These are phyloP conservation scores for human (Homo sapiens) DNA, from an alignment of 2,113 vertebrate genomes.

Conservation along the genomic window DNA sequence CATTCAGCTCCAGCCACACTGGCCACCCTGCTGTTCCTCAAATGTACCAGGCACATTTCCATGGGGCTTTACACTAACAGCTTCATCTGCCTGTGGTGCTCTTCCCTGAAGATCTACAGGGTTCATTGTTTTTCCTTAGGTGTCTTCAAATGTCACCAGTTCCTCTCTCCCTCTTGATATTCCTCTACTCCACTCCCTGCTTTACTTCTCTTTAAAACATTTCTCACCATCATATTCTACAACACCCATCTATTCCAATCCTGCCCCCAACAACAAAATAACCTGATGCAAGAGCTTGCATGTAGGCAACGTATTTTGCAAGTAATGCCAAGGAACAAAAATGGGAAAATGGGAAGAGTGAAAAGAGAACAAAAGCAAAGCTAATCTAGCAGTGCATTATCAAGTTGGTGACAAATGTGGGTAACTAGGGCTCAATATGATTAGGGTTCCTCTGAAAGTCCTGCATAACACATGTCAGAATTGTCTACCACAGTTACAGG, in stretches of 20 bases:
- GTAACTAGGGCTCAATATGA: not conserved
- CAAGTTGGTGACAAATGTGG: not conserved
- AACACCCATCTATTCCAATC: not conserved
- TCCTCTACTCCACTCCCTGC: not conserved
- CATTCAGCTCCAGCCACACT: not conserved
- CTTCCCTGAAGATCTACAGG: not conserved
- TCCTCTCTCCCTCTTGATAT: not conserved
- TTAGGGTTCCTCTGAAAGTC: not conserved
- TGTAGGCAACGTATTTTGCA: not conserved
- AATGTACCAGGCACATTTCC: not conserved
- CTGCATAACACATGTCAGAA: not conserved
- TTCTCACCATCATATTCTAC: not conserved
- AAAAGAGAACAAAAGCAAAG: not conserved
- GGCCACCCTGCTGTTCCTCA: not conserved
- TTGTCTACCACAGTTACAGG: not conserved
- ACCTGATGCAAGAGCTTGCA: not conserved
- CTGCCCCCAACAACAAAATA: rapidly evolving
- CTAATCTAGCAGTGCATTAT: not conserved
- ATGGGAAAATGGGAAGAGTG: not conserved
- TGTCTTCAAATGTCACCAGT: not conserved
- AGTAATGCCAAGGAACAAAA: not conserved
- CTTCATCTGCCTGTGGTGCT: not conserved
- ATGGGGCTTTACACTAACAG: not conserved
- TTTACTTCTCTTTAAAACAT: not conserved
- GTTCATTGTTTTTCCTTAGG: not conserved